Evolutionary conservation across 2,797 vertebrate genomes (phyloP).

Genomic region (Syndactyla subalaris): DNA sequence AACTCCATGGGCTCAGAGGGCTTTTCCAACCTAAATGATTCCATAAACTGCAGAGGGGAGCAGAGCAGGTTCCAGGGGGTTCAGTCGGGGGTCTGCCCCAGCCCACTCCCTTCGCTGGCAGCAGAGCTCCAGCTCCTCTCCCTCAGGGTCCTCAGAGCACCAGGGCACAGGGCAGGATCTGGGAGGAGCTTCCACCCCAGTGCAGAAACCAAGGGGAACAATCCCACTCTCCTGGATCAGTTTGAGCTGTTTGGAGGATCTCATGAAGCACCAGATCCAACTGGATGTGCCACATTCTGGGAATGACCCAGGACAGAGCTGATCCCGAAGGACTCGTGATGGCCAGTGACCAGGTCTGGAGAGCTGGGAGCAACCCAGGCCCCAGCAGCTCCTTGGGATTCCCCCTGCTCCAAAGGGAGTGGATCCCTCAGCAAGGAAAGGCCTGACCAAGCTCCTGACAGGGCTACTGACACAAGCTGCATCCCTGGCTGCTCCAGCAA

Average conservation of each 20-base stretch:
- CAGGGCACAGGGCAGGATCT: not conserved
- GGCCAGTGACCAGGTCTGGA: accelerated
- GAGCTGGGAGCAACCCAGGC: not conserved
- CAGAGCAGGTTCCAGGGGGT: not conserved
- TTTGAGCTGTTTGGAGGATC: too few species aligned
- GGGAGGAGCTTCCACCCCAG: not conserved
- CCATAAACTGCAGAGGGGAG: not conserved
- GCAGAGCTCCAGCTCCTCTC: not conserved
- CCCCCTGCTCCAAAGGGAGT: not conserved
- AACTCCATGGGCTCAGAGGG: not conserved
- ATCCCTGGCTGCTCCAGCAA: not conserved
- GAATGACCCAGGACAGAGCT: not conserved
- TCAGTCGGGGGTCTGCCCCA: not conserved
- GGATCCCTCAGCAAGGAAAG: not conserved
- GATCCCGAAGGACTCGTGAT: accelerated
- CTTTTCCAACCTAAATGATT: not conserved
- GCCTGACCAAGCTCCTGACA: not conserved
- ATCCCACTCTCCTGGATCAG: not conserved
- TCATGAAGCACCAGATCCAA: not conserved
- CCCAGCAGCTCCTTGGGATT: not conserved
- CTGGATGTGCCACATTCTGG: not conserved
- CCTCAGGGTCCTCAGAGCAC: not conserved
- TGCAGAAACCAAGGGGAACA: not conserved
- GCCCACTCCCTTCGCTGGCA: too few species aligned
- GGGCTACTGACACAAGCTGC: not conserved